Evolutionary conservation across 2,797 vertebrate genomes (phyloP), one percentile per base, ranked within the genome.

Genomic region (Pipistrellus nathusii): DNA sequence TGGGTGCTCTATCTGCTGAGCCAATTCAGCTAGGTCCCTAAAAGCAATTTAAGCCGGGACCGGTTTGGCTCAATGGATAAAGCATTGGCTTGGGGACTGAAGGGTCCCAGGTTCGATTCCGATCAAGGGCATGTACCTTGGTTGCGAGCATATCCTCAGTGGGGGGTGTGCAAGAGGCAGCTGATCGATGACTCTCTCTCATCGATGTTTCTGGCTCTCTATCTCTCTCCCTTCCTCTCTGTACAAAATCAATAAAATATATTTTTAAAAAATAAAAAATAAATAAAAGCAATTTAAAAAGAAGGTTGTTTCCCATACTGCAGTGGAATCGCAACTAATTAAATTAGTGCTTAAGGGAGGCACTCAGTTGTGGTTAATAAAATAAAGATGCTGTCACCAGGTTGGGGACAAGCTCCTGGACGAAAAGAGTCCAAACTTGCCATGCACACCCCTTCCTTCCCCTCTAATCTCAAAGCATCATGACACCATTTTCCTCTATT

Each of bases 211-310:
- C n/a, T n/a, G n/a, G n/a, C n/a, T n/a, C n/a, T n/a, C n/a, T n/a
- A n/a, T n/a, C n/a, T n/a, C n/a, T n/a, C n/a, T n/a, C n/a, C n/a
- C n/a, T n/a, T n/a, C n/a, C n/a, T n/a, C n/a, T n/a, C n/a, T n/a
- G n/a, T n/a, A n/a, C n/a, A n/a, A n/a, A n/a, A n/a, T n/a, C n/a
- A n/a, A n/a, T n/a, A n/a, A n/a, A n/a, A n/a, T n/a, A n/a, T n/a
- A n/a, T n/a, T n/a, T n/a, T n/a, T n/a, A n/a, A n/a, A n/a, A n/a
- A n/a, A n/a, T n/a, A n/a, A n/a, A n/a, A n/a, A n/a, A n/a, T n/a
- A n/a, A n/a, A n/a, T 71, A 83, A n/a, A 88, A 77, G 25, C 71
- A 86, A 85, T 82, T 95, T 89, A 78, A 17, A 85, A 94, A 93
- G 41, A 93, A 51, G 30, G 10, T 51, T 30, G 8, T 91, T 93